phyloP scores from a whole-genome alignment of 2,888 invertebrate species.

The Pandemis corylana region DNA sequence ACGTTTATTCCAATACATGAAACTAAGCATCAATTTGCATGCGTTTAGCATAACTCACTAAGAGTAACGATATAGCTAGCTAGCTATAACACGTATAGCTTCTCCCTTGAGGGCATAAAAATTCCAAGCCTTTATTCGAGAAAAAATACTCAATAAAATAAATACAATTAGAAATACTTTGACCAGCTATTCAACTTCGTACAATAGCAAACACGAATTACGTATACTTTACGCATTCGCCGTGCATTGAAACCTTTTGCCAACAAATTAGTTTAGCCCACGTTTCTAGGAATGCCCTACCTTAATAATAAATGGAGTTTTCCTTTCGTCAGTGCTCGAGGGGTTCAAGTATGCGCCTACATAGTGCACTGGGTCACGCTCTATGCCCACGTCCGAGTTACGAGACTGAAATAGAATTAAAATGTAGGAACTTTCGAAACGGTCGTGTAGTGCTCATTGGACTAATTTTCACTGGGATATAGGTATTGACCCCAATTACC shows the following conservation, averaged over 20 bases:
- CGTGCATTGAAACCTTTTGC: conserved; percentile 10
- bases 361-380: conserved; percentile 60
- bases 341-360: conserved; percentile 52
- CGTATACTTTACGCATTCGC: conserved; percentile 15
- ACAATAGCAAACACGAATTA: conserved; percentile 22
- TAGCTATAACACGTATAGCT: neutral
- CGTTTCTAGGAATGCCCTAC: conserved; percentile 33
- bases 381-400: conserved; percentile 51
- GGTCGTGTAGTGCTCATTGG: conserved; percentile 3
- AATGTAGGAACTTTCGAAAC: conserved; percentile 39
- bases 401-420: conserved; percentile 58
- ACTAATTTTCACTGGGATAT: too few species aligned
- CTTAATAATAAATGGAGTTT: conserved; percentile 53
- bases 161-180: neutral
- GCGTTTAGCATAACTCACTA: neutral
- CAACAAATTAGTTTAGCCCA: conserved; percentile 37
- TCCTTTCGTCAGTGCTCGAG: conserved; percentile 60
- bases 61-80: neutral
- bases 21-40: neutral
- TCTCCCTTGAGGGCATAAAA: neutral
- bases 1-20: neutral
- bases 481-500: too few species aligned
- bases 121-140: neutral
- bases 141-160: too few species aligned
- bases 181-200: neutral